These are phyloP conservation scores for Platerodrilus igneus DNA, from an alignment of 2,888 invertebrate species.

Conservation along the genomic window DNA sequence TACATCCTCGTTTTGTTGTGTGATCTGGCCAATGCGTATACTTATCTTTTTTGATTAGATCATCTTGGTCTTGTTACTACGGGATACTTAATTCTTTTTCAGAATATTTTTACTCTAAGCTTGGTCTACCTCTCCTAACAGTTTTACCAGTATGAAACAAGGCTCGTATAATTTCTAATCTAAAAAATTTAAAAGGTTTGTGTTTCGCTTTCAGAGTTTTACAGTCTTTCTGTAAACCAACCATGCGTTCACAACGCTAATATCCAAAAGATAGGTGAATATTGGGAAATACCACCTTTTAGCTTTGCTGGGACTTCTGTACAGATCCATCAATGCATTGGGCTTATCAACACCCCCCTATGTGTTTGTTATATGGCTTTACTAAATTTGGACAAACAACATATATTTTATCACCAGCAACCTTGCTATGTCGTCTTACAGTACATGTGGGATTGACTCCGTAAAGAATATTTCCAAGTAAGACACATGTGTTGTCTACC, in stretches of 20 bases:
- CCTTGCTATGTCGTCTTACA: too few relatives aligned
- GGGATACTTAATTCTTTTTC: too few relatives aligned
- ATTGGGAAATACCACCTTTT: constrained; percentile 8
- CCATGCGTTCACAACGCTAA: constrained; percentile 9
- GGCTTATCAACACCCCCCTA: constrained; percentile 5
- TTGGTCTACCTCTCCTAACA: too few relatives aligned
- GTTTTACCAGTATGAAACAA: constrained; percentile 7
- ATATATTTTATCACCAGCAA: too few relatives aligned
- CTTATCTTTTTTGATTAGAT: too few relatives aligned
- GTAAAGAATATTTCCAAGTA: too few relatives aligned
- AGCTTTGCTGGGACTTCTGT: constrained; percentile 4
- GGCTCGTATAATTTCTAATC: constrained; percentile 8
- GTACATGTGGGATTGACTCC: too few relatives aligned
- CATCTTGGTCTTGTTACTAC: too few relatives aligned
- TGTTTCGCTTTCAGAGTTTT: not conserved
- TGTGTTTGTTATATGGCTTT: constrained; percentile 10
- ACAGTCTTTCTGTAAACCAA: constrained; percentile 10
- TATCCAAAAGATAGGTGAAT: constrained; percentile 8
- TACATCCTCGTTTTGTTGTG: too few relatives aligned
- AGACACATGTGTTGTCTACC: constrained; percentile 6
- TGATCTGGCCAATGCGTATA: too few relatives aligned
- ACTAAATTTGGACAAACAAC: too few relatives aligned
- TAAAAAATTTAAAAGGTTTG: not conserved
- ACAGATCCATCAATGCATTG: constrained; percentile 3
- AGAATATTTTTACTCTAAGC: too few relatives aligned